These are phyloP conservation scores for Lepus timidus DNA, from an alignment of 2,113 vertebrate genomes.

Conservation along the genomic window DNA sequence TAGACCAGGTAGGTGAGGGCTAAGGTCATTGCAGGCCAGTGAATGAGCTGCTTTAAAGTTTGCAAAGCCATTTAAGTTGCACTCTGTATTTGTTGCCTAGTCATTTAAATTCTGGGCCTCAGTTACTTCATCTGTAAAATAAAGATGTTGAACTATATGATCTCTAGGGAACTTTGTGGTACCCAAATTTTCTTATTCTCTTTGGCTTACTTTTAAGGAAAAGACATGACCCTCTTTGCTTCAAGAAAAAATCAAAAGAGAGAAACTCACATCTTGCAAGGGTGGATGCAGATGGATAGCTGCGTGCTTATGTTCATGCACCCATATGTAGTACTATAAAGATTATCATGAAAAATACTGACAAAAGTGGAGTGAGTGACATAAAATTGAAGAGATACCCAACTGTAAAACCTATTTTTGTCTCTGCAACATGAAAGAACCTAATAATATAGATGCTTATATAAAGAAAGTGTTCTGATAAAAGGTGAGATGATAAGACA, in stretches of 20 bases:
- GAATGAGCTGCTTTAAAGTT: background rate
- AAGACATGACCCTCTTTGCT: background rate
- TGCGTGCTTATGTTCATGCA: background rate
- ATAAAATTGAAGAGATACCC: conserved; percentile 1
- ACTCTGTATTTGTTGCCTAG: background rate
- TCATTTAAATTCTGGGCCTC: conserved; percentile 9
- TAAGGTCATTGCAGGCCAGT: background rate
- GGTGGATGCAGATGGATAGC: background rate
- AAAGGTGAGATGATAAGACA: background rate
- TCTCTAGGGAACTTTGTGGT: background rate
- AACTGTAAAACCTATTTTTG: conserved; percentile 26
- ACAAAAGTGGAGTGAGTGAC: conserved; percentile 19
- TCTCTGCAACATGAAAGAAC: conserved; percentile 14
- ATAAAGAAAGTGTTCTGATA: conserved; percentile 14
- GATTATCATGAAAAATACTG: conserved; percentile 10
- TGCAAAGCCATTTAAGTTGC: background rate
- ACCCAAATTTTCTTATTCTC: conserved; percentile 43
- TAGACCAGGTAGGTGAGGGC: background rate
- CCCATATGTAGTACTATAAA: background rate
- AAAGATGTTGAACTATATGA: conserved; percentile 1
- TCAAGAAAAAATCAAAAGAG: conserved; percentile 11
- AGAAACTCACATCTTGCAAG: background rate
- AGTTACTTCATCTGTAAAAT: conserved; percentile 49
- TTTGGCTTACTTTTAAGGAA: conserved; percentile 39
- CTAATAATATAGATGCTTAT: background rate